These are phyloP conservation scores for Gandaritis pyraliata DNA, from an alignment of 2,888 invertebrate species.

Conservation along the genomic window DNA sequence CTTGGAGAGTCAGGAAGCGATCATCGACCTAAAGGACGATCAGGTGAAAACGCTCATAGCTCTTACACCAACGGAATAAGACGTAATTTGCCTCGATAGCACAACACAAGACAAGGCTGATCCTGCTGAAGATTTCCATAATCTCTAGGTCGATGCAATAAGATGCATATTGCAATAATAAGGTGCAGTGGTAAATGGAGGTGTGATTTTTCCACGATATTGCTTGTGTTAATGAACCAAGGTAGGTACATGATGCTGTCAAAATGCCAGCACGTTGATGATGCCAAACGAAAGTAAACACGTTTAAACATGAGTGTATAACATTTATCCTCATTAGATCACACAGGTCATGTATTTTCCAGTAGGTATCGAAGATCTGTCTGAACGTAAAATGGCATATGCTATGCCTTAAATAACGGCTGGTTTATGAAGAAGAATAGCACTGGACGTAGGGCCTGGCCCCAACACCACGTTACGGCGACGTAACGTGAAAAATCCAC, in stretches of 20 bases:
- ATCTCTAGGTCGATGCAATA: constrained; percentile 4
- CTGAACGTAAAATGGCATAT: no score
- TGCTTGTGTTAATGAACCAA: constrained; percentile 8
- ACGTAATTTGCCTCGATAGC: constrained; percentile 4
- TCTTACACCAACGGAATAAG: constrained; percentile 10
- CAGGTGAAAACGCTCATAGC: constrained; percentile 10
- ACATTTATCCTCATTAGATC: constrained; percentile 3
- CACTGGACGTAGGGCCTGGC: no score
- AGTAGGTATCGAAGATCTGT: no score
- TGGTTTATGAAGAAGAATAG: no score
- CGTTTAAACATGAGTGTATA: constrained; percentile 17
- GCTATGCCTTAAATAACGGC: no score
- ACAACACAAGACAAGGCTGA: no score
- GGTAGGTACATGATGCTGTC: constrained; percentile 13
- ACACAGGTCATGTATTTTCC: no score
- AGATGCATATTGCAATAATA: not conserved
- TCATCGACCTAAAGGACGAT: constrained; percentile 23
- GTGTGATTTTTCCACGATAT: not conserved
- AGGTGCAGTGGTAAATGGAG: not conserved
- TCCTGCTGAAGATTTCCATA: not conserved
- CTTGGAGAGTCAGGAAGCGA: constrained; percentile 31
- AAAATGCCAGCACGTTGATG: constrained; percentile 25
- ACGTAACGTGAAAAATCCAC: no score
- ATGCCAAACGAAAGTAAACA: constrained; percentile 27
- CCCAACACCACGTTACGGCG: no score